phyloP scores from a whole-genome alignment of 2,888 invertebrate species.

The Tachystola acroxantha region DNA sequence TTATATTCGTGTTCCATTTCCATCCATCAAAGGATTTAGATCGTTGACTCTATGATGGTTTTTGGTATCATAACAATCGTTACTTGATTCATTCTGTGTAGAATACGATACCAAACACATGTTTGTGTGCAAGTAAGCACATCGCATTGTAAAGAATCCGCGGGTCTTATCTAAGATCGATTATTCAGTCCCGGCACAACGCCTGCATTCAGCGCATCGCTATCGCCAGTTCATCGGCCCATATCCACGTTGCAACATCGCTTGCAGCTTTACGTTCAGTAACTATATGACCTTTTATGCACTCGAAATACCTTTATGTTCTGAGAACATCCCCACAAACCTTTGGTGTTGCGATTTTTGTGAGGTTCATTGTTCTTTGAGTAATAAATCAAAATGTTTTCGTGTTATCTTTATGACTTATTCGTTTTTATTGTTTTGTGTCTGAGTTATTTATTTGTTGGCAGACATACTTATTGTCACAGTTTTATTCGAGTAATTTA shows the following conservation, averaged over 20 bases:
- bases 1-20: too few relatives aligned
- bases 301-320: not conserved
- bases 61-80: too few relatives aligned
- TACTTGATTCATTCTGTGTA: too few relatives aligned
- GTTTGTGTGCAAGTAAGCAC: not conserved
- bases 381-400: constrained; percentile 1
- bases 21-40: too few relatives aligned
- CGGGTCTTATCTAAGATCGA: constrained; percentile 29
- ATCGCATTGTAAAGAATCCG: constrained; percentile 18
- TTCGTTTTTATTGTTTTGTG: not conserved
- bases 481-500: too few relatives aligned
- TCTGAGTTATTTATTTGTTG: not conserved
- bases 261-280: not conserved
- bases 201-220: constrained; percentile 23
- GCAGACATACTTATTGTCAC: too few relatives aligned
- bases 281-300: not conserved
- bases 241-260: constrained; percentile 23
- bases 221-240: constrained; percentile 34
- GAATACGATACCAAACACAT: not conserved
- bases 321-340: not conserved
- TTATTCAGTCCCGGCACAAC: constrained; percentile 27
- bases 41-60: too few relatives aligned
- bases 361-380: not conserved
- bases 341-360: not conserved
- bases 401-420: not conserved